Evolutionary conservation across 2,797 vertebrate species (phyloP).

Genomic region (Coilia nasus): DNA sequence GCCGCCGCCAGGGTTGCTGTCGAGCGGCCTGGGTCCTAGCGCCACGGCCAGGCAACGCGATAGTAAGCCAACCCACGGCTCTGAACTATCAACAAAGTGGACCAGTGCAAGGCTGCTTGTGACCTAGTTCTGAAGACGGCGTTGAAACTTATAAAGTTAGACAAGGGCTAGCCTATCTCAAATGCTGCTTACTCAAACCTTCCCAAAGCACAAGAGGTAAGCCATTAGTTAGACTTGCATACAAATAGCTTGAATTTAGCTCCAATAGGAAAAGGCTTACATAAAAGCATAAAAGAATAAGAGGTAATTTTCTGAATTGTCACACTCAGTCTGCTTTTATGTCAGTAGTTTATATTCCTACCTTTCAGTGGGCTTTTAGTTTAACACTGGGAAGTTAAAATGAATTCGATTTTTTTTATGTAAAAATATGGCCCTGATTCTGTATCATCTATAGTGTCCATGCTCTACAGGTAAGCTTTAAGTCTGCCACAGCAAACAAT

Average conservation of each 20-base stretch:
- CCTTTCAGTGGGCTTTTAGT: too few relatives aligned
- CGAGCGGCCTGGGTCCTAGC: conserved; percentile 52
- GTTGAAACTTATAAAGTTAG: conserved; percentile 1
- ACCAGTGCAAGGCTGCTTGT: background rate
- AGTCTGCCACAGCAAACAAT: background rate
- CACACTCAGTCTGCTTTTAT: too few relatives aligned
- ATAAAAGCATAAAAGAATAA: background rate
- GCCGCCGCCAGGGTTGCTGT: conserved; percentile 66
- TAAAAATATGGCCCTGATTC: too few relatives aligned
- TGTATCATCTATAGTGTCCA: too few relatives aligned
- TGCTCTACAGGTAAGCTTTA: too few relatives aligned
- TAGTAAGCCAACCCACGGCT: background rate
- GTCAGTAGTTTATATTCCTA: too few relatives aligned
- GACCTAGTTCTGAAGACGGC: background rate
- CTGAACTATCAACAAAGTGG: background rate
- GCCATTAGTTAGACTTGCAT: background rate
- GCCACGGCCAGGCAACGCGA: conserved; percentile 32
- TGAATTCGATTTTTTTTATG: too few relatives aligned
- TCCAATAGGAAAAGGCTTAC: background rate
- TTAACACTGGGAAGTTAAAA: too few relatives aligned
- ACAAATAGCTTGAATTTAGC: background rate
- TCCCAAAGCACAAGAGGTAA: background rate
- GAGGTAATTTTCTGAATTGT: too few relatives aligned
- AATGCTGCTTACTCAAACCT: background rate
- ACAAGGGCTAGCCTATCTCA: background rate